Evolutionary conservation across 2,113 vertebrate genomes (phyloP).

Genomic region (Aegotheles bennettii): DNA sequence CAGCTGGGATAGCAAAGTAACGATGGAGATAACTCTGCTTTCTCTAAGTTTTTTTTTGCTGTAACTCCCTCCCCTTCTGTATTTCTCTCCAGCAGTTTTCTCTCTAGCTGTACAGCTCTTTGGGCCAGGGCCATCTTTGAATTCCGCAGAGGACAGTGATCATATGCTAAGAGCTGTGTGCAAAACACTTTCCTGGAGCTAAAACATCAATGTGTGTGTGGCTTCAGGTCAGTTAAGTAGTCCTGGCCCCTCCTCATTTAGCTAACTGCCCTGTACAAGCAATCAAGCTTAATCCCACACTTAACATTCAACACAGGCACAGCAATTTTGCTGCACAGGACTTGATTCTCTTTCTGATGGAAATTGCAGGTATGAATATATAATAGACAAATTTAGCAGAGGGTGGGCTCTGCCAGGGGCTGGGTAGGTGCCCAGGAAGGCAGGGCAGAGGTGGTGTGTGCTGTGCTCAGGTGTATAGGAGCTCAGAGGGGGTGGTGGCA

Average conservation of each 20-base stretch:
- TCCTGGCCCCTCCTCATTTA: background rate
- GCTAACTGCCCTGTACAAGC: background rate
- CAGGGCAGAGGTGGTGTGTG: background rate
- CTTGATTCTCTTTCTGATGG: background rate
- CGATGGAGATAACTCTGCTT: background rate
- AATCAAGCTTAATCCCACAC: background rate
- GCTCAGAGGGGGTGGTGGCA: background rate
- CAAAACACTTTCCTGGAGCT: background rate
- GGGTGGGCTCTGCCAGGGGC: background rate
- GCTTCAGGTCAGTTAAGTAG: background rate
- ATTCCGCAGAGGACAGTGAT: background rate
- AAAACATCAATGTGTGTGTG: background rate
- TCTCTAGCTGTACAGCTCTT: background rate
- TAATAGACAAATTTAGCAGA: background rate
- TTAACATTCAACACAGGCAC: background rate
- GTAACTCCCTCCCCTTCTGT: background rate
- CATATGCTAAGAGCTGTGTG: background rate
- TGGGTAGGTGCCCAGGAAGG: background rate
- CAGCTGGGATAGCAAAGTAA: background rate
- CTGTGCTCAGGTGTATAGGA: background rate
- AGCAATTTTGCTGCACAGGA: background rate
- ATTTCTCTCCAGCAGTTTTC: background rate
- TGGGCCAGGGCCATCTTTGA: background rate
- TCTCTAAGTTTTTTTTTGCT: background rate
- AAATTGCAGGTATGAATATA: background rate